phyloP scores from a whole-genome alignment of 2,888 invertebrate genomes.

The Pecten maximus region DNA sequence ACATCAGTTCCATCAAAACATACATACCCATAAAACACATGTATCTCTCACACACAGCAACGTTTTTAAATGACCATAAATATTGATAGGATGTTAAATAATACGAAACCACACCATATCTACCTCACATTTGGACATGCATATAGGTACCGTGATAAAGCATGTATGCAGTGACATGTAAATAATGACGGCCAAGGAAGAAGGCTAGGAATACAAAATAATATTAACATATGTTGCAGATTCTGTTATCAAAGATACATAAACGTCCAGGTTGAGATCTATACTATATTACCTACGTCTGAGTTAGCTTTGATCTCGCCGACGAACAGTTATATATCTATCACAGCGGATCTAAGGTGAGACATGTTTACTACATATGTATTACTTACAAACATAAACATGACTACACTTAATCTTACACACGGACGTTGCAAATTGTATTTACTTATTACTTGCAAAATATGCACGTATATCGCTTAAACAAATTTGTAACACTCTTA shows the following conservation, averaged over 20 bases:
- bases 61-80: too few species aligned
- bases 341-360: not conserved
- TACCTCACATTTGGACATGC: too few species aligned
- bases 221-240: not conserved
- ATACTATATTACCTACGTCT: not conserved
- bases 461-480: too few species aligned
- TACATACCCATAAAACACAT: too few species aligned
- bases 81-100: too few species aligned
- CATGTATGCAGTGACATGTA: not conserved
- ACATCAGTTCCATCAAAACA: too few species aligned
- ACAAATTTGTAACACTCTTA: too few species aligned
- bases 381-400: not conserved
- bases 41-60: too few species aligned
- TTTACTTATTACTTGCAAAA: too few species aligned
- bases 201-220: not conserved
- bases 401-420: not conserved
- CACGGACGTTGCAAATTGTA: too few species aligned
- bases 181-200: not conserved
- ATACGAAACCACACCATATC: too few species aligned
- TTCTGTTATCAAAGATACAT: not conserved
- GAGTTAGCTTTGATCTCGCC: not conserved
- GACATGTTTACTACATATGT: not conserved
- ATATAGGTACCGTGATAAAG: not conserved
- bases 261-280: not conserved
- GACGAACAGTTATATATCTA: not conserved